phyloP scores from a whole-genome alignment of 1,140 invertebrate genomes.

The Drosophila prosaltans region DNA sequence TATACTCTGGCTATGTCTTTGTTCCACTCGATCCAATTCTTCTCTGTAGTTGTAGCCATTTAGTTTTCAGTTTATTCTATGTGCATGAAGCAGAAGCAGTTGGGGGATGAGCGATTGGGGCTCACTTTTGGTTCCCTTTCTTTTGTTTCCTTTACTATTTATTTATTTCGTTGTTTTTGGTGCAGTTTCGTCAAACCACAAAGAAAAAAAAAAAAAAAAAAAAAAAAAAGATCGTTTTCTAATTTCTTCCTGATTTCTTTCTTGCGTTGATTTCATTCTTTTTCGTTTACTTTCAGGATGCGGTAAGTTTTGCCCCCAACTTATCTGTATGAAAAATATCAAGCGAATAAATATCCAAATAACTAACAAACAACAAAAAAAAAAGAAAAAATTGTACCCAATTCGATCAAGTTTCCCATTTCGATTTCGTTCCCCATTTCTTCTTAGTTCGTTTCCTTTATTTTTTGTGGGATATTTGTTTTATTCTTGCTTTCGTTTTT shows the following conservation, averaged over 20 bases:
- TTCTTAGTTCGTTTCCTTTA: not conserved
- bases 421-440: not conserved
- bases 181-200: not conserved
- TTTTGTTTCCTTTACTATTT: conserved; percentile 19
- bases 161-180: conserved; percentile 10
- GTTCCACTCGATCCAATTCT: conserved; percentile 31
- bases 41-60: conserved; percentile 42
- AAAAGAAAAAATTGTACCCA: too few relatives aligned
- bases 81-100: conserved; percentile 53
- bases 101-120: not conserved
- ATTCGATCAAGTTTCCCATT: not conserved
- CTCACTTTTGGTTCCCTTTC: conserved; percentile 26
- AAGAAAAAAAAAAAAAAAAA: not conserved
- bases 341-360: conserved; percentile 23
- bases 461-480: not conserved
- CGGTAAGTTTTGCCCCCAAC: conserved; percentile 77
- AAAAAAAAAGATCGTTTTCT: not conserved
- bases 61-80: conserved; percentile 30
- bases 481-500: not conserved
- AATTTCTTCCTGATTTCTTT: conserved; percentile 72
- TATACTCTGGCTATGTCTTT: conserved; percentile 2
- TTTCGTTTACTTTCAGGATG: conserved; percentile 83
- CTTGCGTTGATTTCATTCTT: conserved; percentile 78
- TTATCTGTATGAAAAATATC: conserved; percentile 12
- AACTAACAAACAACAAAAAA: conserved; percentile 2